Evolutionary conservation across 2,797 vertebrate genomes (phyloP).

Genomic region (Periparus ater): DNA sequence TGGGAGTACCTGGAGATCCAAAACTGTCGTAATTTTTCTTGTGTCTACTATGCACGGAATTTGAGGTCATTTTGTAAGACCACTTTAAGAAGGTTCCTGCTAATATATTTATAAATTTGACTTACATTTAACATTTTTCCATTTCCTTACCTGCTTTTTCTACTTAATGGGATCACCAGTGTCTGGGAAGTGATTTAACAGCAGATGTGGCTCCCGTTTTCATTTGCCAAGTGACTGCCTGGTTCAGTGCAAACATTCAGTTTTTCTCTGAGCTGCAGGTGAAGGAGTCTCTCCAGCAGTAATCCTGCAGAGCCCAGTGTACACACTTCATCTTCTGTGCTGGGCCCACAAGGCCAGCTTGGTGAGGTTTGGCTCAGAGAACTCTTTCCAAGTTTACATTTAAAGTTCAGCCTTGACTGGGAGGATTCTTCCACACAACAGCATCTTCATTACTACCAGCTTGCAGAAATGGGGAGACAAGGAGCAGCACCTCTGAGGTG

Average conservation of each 20-base stretch:
- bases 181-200: not conserved
- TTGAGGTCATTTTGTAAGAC: not conserved
- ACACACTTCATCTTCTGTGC: slow-evolving; percentile 23
- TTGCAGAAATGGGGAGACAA: not conserved
- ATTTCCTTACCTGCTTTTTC: not conserved
- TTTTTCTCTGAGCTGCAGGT: slow-evolving; percentile 5
- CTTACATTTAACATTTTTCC: not conserved
- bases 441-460: slow-evolving; percentile 47
- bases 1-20: not conserved
- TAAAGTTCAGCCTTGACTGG: slow-evolving; percentile 28
- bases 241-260: slow-evolving; percentile 3
- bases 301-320: slow-evolving; percentile 35
- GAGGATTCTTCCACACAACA: slow-evolving; percentile 20
- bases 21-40: not conserved
- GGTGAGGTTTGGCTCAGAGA: not conserved
- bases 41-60: accelerated
- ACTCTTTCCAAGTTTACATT: slow-evolving; percentile 7
- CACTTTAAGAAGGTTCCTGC: not conserved
- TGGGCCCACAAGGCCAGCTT: not conserved
- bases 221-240: not conserved
- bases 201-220: not conserved
- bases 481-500: not conserved
- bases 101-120: not conserved
- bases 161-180: not conserved
- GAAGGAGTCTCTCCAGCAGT: slow-evolving; percentile 9